phyloP scores from a whole-genome alignment of 2,113 vertebrate genomes.

The Anseranas semipalmata region DNA sequence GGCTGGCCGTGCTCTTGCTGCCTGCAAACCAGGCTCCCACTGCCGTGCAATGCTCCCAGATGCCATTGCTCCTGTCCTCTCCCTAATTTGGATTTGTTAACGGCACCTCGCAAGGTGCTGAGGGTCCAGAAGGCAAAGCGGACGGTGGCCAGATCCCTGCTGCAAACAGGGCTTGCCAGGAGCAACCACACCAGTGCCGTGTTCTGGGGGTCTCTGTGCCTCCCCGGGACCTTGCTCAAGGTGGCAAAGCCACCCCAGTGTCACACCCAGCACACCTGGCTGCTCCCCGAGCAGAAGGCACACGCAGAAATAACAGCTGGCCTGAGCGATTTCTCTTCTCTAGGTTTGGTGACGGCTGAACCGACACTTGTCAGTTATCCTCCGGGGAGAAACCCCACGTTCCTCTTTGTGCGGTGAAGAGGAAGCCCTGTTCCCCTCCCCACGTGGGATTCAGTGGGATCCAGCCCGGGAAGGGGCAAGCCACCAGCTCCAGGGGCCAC shows the following conservation, averaged over 20 bases:
- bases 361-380: rapidly evolving
- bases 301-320: rapidly evolving
- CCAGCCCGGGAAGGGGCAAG: background rate
- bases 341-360: rapidly evolving
- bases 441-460: rapidly evolving
- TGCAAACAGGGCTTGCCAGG: background rate
- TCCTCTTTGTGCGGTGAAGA: background rate
- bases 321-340: background rate
- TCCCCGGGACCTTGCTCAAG: background rate
- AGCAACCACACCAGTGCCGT: rapidly evolving
- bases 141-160: rapidly evolving
- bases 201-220: background rate
- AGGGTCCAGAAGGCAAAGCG: background rate
- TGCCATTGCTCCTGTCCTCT: background rate
- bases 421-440: background rate
- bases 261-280: rapidly evolving
- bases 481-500: background rate
- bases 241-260: background rate
- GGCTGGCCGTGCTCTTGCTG: background rate
- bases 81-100: background rate
- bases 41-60: background rate
- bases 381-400: rapidly evolving
- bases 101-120: rapidly evolving
- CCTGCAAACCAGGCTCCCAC: rapidly evolving
- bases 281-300: rapidly evolving